These are phyloP conservation scores for Limosa lapponica DNA, from an alignment of 2,797 vertebrate species.

Conservation along the genomic window DNA sequence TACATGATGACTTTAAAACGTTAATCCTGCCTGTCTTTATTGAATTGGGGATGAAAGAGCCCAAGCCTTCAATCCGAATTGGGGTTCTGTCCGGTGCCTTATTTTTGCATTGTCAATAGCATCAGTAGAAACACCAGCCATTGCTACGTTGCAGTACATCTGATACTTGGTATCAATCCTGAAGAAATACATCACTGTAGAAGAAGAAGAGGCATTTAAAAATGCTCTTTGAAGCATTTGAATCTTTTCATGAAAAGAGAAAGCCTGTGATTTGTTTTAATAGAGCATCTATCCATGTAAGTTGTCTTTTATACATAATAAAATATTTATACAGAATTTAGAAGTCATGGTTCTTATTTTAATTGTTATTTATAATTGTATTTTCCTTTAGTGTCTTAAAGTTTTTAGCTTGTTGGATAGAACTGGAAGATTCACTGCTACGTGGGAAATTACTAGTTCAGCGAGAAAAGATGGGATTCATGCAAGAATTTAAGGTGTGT, in stretches of 20 bases:
- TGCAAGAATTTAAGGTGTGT: neutral
- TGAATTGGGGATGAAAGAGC: neutral
- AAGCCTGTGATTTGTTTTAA: conserved; percentile 15
- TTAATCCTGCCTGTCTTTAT: neutral
- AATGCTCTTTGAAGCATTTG: conserved; percentile 6
- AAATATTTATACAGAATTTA: conserved; percentile 62
- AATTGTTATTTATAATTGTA: neutral
- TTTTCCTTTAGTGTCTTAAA: neutral
- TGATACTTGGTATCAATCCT: neutral
- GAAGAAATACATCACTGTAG: neutral
- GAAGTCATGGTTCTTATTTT: neutral
- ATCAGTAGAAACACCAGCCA: neutral
- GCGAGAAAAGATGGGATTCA: neutral
- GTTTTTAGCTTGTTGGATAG: neutral
- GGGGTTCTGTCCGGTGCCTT: neutral
- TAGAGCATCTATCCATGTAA: neutral
- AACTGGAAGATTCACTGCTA: neutral
- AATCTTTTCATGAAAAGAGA: neutral
- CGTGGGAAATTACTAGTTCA: neutral
- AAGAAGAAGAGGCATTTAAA: neutral
- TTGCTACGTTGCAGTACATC: neutral
- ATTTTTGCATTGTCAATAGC: neutral
- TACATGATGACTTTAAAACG: neutral
- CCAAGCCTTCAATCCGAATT: neutral
- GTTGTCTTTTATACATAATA: conserved; percentile 56